These are phyloP conservation scores for Anguilla megastoma DNA, from an alignment of 2,797 vertebrate genomes.

Conservation along the genomic window DNA sequence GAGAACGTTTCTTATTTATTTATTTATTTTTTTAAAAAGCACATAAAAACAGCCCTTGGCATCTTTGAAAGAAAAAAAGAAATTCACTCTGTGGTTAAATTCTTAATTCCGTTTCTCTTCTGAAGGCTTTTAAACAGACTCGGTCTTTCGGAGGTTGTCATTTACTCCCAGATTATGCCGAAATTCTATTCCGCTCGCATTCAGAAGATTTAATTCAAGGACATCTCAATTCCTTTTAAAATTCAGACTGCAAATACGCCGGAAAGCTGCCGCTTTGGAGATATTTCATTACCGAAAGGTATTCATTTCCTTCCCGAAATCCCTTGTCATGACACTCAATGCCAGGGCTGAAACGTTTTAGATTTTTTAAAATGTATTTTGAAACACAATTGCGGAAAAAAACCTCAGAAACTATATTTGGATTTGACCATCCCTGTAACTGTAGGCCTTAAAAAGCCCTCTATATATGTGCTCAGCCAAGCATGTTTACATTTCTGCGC, in stretches of 20 bases:
- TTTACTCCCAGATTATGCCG: conserved; percentile 65
- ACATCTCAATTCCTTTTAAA: conserved; percentile 64
- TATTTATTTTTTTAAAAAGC: conserved; percentile 1
- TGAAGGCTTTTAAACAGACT: conserved; percentile 59
- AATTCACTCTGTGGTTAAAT: conserved; percentile 52
- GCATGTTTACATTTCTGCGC: conserved; percentile 56
- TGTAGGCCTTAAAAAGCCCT: not conserved
- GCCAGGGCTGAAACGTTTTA: not conserved
- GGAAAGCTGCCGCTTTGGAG: conserved; percentile 67
- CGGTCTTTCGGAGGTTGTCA: conserved; percentile 61
- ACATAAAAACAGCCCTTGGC: conserved; percentile 15
- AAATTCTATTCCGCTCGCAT: conserved; percentile 58
- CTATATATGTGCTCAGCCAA: conserved; percentile 67
- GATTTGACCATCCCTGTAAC: conserved; percentile 14
- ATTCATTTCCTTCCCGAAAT: conserved; percentile 70
- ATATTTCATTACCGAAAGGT: conserved; percentile 75
- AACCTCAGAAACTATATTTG: conserved; percentile 9
- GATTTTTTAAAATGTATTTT: not conserved
- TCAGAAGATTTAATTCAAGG: conserved; percentile 71
- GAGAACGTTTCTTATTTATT: conserved; percentile 38
- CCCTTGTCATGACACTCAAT: conserved; percentile 57
- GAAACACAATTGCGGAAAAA: conserved; percentile 43
- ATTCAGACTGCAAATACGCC: conserved; percentile 57
- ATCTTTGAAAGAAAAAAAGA: conserved; percentile 30
- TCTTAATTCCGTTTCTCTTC: conserved; percentile 67